Base-by-base conservation (phyloP, 2,113 vertebrate species). In the Stigmatopora argus region DNA sequence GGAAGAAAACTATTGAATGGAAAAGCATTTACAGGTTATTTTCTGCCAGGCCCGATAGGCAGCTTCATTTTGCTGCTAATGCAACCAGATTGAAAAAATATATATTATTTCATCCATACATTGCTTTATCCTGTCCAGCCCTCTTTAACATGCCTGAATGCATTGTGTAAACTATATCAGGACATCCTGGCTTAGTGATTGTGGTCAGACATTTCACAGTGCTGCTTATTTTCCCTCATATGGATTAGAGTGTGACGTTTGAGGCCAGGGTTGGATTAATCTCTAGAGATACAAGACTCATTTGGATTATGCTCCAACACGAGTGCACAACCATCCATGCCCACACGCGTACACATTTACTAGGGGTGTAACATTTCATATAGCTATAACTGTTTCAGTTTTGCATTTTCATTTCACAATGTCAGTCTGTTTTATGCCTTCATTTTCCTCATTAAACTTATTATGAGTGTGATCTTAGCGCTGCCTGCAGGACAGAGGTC, bases 231-330 rank as follows among this genome's bases (percentile, higher is more conserved):
- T 79, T 38, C 63, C 64, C 48, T 69, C 23, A 45, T 55, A 15
- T 74, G 80, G 82, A 88, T 88, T 88, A 85, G 56, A 66, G 78
- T 31, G 69, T 88, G 83, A 88, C 85, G 72, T 85, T 75, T 69
- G 65, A 77, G 72, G 67, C 76, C 67, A 44, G 67, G 58, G 61
- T 51, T 55, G 72, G 82, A 83, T 80, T 86, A 83, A 80, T 82
- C 78, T 82, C 74, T 61, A 67, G 82, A 83, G 74, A 80, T 72
- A 73, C 79, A 69, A 55, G 73, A 78, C 75, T 80, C 67, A 59
- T 70, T 87, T 74, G 81, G 77, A 81, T 81, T 72, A 75, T 49
- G 70, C 64, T 62, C 68, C 47, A 34, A 67, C 48, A 71, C 26
- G 18, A 13, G 63, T 6, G 5, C 41, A 61, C 26, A 47, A 64